A percentile compares a stretch with the other conserved stretches of the same genome.
Evolutionary conservation across 23 tunicate species (phyloP).

Genomic region (Botrylloides violaceus): DNA sequence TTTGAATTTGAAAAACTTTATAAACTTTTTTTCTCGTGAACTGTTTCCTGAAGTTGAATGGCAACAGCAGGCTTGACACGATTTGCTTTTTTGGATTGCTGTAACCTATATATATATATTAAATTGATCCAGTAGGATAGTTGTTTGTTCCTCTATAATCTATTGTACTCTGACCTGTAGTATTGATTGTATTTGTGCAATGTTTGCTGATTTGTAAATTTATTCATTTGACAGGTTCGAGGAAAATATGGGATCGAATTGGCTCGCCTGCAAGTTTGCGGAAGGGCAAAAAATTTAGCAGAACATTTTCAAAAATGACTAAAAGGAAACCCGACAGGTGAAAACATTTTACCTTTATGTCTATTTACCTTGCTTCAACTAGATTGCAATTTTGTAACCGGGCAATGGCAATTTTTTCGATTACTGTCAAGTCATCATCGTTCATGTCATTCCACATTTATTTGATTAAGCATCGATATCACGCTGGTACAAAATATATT

Average conservation of each 20-base stretch:
- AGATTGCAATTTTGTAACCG: background rate
- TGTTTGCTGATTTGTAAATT: background rate
- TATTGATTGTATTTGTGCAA: background rate
- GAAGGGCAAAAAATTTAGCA: background rate
- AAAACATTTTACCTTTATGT: background rate
- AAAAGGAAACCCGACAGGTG: slow-evolving; percentile 16
- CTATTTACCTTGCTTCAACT: background rate
- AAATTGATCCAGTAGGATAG: no score
- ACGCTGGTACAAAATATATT: no score
- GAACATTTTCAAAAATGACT: background rate
- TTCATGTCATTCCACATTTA: no score
- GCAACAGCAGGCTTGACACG: no score
- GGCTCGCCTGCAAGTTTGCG: slow-evolving; percentile 14
- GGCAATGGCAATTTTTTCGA: background rate
- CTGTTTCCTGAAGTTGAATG: no score
- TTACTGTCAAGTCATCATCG: no score
- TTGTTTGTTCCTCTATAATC: background rate
- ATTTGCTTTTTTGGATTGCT: no score
- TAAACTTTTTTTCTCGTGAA: no score
- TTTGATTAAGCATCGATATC: no score
- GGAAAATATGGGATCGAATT: background rate
- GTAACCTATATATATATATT: no score
- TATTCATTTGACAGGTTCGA: background rate
- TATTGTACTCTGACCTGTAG: background rate
- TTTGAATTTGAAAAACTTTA: no score